These are phyloP conservation scores for Hyperopisus bebe DNA, from an alignment of 2,113 vertebrate species.

Conservation along the genomic window DNA sequence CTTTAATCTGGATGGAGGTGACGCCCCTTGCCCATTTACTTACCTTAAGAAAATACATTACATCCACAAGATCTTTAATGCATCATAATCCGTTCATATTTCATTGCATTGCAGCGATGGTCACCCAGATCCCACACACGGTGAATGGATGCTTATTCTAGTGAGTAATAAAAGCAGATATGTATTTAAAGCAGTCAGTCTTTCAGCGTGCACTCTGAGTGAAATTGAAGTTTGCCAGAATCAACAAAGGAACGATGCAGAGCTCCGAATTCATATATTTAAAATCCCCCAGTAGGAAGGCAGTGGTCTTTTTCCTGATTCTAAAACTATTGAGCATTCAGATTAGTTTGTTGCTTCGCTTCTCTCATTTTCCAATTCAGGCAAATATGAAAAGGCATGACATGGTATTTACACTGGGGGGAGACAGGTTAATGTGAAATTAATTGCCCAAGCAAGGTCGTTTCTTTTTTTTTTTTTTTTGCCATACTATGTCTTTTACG, in stretches of 20 bases:
- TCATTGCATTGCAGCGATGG: background rate
- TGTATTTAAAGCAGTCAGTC: conserved; percentile 5
- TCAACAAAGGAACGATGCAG: conserved; percentile 13
- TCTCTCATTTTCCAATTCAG: background rate
- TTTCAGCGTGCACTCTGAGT: conserved; percentile 13
- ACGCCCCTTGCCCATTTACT: background rate
- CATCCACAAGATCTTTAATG: too few relatives aligned
- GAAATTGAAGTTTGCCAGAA: conserved; percentile 17
- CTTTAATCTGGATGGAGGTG: background rate
- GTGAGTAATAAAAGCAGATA: conserved; percentile 15
- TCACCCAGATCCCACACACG: background rate
- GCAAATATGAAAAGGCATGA: background rate
- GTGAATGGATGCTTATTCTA: conserved; percentile 16
- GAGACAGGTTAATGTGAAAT: background rate
- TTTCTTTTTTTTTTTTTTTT: background rate
- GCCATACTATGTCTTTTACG: background rate
- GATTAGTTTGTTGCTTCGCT: background rate
- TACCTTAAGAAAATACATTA: background rate
- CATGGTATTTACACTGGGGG: background rate
- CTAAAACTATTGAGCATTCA: background rate
- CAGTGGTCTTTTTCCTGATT: background rate
- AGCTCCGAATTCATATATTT: conserved; percentile 18
- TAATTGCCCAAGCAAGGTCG: background rate
- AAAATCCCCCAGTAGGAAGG: conserved; percentile 8
- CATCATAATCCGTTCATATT: background rate